Evolutionary conservation across 2,888 invertebrate species (phyloP).

Genomic region (Diachrysia chrysitis): DNA sequence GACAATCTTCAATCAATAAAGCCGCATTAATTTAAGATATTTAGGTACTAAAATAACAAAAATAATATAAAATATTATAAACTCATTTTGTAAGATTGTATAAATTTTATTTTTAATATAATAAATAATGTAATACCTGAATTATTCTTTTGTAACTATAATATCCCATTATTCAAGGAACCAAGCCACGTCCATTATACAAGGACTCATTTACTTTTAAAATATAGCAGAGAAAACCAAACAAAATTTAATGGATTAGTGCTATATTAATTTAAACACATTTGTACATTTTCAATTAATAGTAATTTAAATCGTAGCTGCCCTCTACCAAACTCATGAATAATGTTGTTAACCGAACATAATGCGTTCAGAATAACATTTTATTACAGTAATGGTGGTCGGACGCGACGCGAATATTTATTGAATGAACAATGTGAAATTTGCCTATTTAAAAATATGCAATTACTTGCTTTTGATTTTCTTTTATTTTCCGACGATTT

Average conservation of each 20-base stretch:
- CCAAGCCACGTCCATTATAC: background rate
- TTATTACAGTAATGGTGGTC: slow-evolving; percentile 62
- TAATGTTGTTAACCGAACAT: slow-evolving; percentile 66
- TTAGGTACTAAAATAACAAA: too few relatives aligned
- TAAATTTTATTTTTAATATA: too few relatives aligned
- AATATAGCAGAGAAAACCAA: background rate
- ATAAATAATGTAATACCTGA: too few relatives aligned
- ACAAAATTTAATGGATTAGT: slow-evolving; percentile 32
- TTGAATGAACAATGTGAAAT: slow-evolving; percentile 21
- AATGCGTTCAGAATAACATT: slow-evolving; percentile 66
- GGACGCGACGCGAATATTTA: slow-evolving; percentile 57
- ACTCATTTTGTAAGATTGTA: too few relatives aligned
- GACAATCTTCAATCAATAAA: too few relatives aligned
- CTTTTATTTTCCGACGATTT: background rate
- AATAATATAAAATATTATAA: too few relatives aligned
- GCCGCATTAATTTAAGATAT: too few relatives aligned
- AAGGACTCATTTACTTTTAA: background rate
- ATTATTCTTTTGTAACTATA: too few relatives aligned
- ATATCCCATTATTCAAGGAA: too few relatives aligned
- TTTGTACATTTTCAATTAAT: slow-evolving; percentile 47
- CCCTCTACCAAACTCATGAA: slow-evolving; percentile 58
- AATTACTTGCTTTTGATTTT: background rate
- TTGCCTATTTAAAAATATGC: slow-evolving; percentile 7
- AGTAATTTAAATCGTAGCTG: slow-evolving; percentile 40
- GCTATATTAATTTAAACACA: slow-evolving; percentile 31